Conservation (phyloP, 2,888 invertebrate genomes). For the Crioceris asparagi region DNA sequence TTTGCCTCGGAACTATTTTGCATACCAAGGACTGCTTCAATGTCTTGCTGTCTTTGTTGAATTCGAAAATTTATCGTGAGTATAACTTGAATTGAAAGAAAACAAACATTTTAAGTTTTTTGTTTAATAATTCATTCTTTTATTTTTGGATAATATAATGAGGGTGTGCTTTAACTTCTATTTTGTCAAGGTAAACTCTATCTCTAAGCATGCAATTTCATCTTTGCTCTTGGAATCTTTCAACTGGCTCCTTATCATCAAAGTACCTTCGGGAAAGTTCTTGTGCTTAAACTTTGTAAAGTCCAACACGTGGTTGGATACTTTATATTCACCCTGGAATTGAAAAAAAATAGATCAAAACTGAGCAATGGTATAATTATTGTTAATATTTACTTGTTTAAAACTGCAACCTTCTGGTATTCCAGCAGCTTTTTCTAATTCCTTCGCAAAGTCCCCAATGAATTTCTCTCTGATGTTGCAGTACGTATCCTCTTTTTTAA, state of each 20-base stretch:
- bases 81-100: no score
- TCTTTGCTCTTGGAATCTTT: constrained; percentile 15
- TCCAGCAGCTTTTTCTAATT: constrained; percentile 20
- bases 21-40: constrained; percentile 41
- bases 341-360: constrained; percentile 4
- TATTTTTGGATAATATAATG: not conserved
- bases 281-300: constrained; percentile 20
- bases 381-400: constrained; percentile 17
- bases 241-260: constrained; percentile 14
- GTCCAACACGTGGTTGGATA: constrained; percentile 19
- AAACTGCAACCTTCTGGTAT: constrained; percentile 20
- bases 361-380: no score
- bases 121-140: not conserved
- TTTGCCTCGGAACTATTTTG: constrained; percentile 35
- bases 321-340: constrained; percentile 21
- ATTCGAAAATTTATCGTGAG: constrained; percentile 39
- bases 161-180: not conserved
- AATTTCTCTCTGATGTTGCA: constrained; percentile 17
- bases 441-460: constrained; percentile 20
- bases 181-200: constrained; percentile 13
- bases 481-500: constrained; percentile 15
- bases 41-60: constrained; percentile 36
- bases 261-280: constrained; percentile 18
- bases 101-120: no score
- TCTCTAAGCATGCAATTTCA: constrained; percentile 16